Evolutionary conservation across 2,113 vertebrate species (phyloP).

Genomic region (Sinocyclocheilus anshuiensis): DNA sequence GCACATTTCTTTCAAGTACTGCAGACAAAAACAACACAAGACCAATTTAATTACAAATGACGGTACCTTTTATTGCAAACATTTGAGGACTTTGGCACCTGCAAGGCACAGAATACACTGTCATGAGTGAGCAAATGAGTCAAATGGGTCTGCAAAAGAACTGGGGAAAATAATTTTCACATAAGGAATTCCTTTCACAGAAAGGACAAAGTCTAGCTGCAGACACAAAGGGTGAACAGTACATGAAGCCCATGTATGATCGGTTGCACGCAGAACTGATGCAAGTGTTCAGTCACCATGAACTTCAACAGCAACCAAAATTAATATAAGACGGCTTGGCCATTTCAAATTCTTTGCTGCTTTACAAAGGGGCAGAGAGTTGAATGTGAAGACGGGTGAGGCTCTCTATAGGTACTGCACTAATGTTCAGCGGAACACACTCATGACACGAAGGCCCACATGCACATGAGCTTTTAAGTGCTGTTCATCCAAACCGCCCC

Average conservation of each 20-base stretch:
- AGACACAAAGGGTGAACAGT: constrained; percentile 34
- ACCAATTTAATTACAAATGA: constrained; percentile 42
- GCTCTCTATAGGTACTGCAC: not conserved
- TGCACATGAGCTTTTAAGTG: constrained; percentile 40
- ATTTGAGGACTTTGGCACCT: constrained; percentile 60
- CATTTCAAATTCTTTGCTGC: constrained; percentile 23
- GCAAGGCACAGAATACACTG: constrained; percentile 57
- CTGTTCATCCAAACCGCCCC: constrained; percentile 21
- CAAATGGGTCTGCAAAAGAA: constrained; percentile 35
- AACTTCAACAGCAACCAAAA: not conserved
- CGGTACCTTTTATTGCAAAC: constrained; percentile 61
- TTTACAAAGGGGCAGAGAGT: constrained; percentile 1
- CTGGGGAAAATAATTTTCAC: constrained; percentile 46
- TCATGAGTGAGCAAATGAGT: constrained; percentile 40
- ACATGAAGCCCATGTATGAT: constrained; percentile 26
- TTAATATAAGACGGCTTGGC: not conserved
- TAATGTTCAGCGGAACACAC: constrained; percentile 10
- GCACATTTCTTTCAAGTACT: not conserved
- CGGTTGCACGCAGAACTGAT: not conserved
- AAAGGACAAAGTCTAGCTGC: constrained; percentile 57
- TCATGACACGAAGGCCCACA: constrained; percentile 16
- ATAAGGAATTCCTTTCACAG: constrained; percentile 60
- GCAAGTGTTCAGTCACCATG: not conserved
- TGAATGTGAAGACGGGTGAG: not conserved
- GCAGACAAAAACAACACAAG: not conserved